Conservation (phyloP, 2,888 invertebrate genomes). For the Vanessa cardui region DNA sequence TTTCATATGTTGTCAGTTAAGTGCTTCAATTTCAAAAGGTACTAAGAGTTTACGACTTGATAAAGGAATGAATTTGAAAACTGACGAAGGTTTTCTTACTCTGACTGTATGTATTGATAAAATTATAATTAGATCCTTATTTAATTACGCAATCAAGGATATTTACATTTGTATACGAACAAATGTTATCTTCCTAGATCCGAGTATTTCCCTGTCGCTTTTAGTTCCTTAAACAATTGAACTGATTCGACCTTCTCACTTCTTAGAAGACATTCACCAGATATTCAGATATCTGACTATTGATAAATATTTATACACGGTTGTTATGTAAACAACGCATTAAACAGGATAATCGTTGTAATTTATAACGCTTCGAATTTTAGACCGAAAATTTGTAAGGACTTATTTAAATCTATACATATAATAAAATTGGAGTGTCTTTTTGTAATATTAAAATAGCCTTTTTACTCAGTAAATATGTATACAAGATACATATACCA, state of each 20-base stretch:
- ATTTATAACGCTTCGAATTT: too few relatives aligned
- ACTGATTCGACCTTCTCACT: constrained; percentile 28
- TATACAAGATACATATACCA: too few relatives aligned
- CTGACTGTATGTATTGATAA: too few relatives aligned
- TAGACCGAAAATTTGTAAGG: background rate
- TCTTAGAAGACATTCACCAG: constrained; percentile 35
- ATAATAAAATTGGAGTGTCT: too few relatives aligned
- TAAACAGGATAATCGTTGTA: background rate
- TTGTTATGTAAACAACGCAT: constrained; percentile 11
- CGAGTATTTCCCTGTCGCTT: constrained; percentile 24
- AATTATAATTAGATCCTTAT: background rate
- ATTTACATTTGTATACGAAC: constrained; percentile 8
- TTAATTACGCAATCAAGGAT: constrained; percentile 4
- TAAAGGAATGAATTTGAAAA: too few relatives aligned
- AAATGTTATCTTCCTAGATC: constrained; percentile 21
- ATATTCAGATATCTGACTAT: constrained; percentile 19
- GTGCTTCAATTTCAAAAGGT: too few relatives aligned
- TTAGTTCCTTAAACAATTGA: constrained; percentile 23
- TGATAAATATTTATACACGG: constrained; percentile 14
- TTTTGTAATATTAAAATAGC: too few relatives aligned
- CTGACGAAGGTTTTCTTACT: too few relatives aligned
- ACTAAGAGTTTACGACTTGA: too few relatives aligned
- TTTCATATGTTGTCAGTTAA: too few relatives aligned
- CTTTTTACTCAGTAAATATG: too few relatives aligned
- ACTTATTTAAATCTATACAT: too few relatives aligned